Conservation (phyloP, 2,888 invertebrate genomes). For the Caenorhabditis imperialis region DNA sequence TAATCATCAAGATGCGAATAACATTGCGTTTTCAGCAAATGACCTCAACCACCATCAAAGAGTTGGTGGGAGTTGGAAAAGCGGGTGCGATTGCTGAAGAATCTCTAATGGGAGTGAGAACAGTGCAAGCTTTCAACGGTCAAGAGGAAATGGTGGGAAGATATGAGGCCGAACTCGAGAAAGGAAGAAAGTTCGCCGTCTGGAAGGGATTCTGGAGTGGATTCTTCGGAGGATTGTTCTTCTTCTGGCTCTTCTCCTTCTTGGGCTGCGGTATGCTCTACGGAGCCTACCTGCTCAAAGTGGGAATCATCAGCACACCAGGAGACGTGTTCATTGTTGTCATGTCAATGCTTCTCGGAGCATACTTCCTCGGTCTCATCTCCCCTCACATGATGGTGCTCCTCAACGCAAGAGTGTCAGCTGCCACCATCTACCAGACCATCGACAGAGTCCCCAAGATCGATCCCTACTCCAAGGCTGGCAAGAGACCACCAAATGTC, state of each 20-base stretch:
- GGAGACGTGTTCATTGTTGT: slow-evolving; percentile 75
- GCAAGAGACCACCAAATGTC: slow-evolving; percentile 46
- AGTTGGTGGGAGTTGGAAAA: slow-evolving; percentile 66
- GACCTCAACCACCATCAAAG: slow-evolving; percentile 65
- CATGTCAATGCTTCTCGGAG: slow-evolving; percentile 71
- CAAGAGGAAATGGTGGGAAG: slow-evolving; percentile 69
- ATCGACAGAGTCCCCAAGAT: slow-evolving; percentile 71
- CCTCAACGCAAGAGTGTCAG: slow-evolving; percentile 67
- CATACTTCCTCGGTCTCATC: slow-evolving; percentile 69
- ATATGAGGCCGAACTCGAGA: slow-evolving; percentile 62
- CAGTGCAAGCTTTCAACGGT: slow-evolving; percentile 73
- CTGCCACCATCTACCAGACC: slow-evolving; percentile 65
- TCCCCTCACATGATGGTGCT: slow-evolving; percentile 70
- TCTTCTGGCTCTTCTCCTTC: slow-evolving; percentile 69
- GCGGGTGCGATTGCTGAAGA: slow-evolving; percentile 74
- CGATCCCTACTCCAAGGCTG: slow-evolving; percentile 67
- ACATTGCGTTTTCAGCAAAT: slow-evolving; percentile 63
- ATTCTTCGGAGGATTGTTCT: slow-evolving; percentile 72
- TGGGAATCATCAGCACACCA: slow-evolving; percentile 59
- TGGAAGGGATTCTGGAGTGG: slow-evolving; percentile 73
- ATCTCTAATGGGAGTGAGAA: slow-evolving; percentile 70
- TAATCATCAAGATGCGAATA: too few relatives aligned
- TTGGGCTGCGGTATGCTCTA: slow-evolving; percentile 67
- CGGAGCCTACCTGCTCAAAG: slow-evolving; percentile 66
- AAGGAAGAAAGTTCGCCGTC: slow-evolving; percentile 66